A percentile compares a stretch with the other conserved stretches of the same genome.
These are phyloP conservation scores for Cylloceria caligata DNA, from an alignment of 2,888 invertebrate genomes.

Conservation along the genomic window DNA sequence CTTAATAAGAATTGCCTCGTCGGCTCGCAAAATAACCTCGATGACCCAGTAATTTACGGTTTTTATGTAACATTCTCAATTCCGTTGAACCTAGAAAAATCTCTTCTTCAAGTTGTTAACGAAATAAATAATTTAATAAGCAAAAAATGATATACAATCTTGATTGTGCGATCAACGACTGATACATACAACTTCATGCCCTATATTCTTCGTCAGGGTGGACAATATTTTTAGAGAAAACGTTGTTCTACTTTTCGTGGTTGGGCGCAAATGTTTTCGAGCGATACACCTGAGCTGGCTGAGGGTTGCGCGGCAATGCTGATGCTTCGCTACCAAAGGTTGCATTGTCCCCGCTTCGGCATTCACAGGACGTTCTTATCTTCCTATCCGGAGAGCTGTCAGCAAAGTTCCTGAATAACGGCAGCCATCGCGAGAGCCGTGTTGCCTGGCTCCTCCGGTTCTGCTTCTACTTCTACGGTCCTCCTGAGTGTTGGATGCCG, in stretches of 20 bases:
- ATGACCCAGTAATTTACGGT: not conserved
- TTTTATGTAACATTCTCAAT: not conserved
- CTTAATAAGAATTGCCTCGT: slow-evolving; percentile 47
- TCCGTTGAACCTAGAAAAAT: no score
- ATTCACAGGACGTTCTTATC: slow-evolving; percentile 84
- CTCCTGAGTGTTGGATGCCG: slow-evolving; percentile 23
- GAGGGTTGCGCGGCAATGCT: slow-evolving; percentile 32
- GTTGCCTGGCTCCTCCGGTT: slow-evolving; percentile 52
- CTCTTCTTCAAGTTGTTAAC: no score
- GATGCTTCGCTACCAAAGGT: slow-evolving; percentile 72
- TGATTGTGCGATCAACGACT: not conserved
- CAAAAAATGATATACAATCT: not conserved
- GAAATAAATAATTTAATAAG: no score
- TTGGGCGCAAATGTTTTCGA: slow-evolving; percentile 47
- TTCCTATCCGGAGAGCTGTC: slow-evolving; percentile 84
- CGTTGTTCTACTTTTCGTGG: slow-evolving; percentile 54
- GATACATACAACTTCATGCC: not conserved
- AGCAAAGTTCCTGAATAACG: slow-evolving; percentile 85
- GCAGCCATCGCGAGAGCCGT: slow-evolving; percentile 68
- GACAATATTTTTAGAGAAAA: slow-evolving; percentile 2
- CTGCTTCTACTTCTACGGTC: slow-evolving; percentile 38
- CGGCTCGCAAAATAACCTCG: slow-evolving; percentile 7
- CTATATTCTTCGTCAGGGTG: not conserved
- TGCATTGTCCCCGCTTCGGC: slow-evolving; percentile 82
- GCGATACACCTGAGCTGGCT: slow-evolving; percentile 60